Evolutionary conservation across 2,113 vertebrate species (phyloP), one percentile per base, ranked within the genome.

Genomic region (Rafetus swinhoei): DNA sequence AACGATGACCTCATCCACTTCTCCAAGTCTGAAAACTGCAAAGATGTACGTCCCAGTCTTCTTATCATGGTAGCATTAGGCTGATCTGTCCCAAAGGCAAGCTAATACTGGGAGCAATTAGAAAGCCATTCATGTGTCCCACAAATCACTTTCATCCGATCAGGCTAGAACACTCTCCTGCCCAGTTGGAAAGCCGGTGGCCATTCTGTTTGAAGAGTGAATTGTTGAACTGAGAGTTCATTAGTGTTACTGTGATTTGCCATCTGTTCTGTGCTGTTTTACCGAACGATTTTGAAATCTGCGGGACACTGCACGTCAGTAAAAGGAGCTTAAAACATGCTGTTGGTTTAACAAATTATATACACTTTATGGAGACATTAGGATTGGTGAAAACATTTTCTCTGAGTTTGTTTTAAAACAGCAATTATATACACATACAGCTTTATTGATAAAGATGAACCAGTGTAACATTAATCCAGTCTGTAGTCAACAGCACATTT

Each of bases 11-110:
- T 99, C 90, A 98, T 99, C 96, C 99, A 99, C 97, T 99, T 99
- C 96, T 99, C 99, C 91, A 99, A 99, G 96, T 99, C 99, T 5
- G 99, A 99, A 96, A 99, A 99, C 97, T 99, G 99, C 98, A 99
- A 99, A 98, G 99, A 99, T 55, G 99, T 99, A 97, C 77, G 99
- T 94, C 7, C 83, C 18, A 0, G 62, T 88, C 88, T 85, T 88
- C 79, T 81, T 39, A 24, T 45, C 1, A 0, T 22, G 84, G 85
- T 11, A 21, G 1, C 59, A 10, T 88, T 94, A 81, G 83, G 4
- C 14, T 92, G 22, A 21, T 86, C 53, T 80, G 45, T 85, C 69
- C 45, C 55, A 76, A 14, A 65, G 91, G 87, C 15, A 81, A 21
- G 27, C 16, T 22, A 50, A 1, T 90, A 35, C 79, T 79, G n/a